A percentile compares a stretch with the other conserved stretches of the same genome.
Conservation (phyloP, 2,888 invertebrate species). For the Stegana nigrithorax region DNA sequence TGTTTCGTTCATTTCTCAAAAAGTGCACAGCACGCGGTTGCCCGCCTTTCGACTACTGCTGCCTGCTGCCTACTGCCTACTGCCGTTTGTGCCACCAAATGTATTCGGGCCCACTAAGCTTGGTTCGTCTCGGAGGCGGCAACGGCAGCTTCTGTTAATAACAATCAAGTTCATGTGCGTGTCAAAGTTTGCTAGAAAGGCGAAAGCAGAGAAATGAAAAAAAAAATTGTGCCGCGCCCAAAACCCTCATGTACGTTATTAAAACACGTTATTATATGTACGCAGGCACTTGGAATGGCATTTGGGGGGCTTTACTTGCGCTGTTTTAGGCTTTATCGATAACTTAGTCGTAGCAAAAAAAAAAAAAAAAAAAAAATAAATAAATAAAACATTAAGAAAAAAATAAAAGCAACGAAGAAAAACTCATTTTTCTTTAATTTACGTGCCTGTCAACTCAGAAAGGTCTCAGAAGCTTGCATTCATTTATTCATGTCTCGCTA, state of each 20-base stretch:
- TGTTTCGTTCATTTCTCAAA: constrained; percentile 65
- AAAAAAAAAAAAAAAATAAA: neutral
- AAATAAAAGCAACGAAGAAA: constrained; percentile 37
- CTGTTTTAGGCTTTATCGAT: constrained; percentile 39
- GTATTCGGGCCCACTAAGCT: constrained; percentile 38
- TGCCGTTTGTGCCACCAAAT: constrained; percentile 55
- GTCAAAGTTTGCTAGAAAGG: constrained; percentile 51
- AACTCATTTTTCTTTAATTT: constrained; percentile 63
- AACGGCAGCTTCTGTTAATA: constrained; percentile 41
- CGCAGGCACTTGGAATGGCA: neutral
- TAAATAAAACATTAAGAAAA: too few relatives aligned
- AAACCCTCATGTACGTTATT: constrained; percentile 13
- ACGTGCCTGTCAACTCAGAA: constrained; percentile 63
- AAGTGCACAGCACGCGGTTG: constrained; percentile 49
- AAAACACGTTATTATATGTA: constrained; percentile 21
- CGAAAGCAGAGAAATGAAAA: constrained; percentile 8
- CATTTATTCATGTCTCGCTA: constrained; percentile 52
- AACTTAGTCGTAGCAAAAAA: constrained; percentile 2
- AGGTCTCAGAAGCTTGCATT: constrained; percentile 33
- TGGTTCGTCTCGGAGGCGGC: neutral
- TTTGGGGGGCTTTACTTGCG: neutral
- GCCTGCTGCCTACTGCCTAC: too few relatives aligned
- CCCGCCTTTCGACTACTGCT: too few relatives aligned
- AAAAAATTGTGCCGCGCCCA: constrained; percentile 12
- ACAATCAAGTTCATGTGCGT: constrained; percentile 60